Evolutionary conservation across 2,888 invertebrate species (phyloP), one percentile per base, ranked within the genome.

Genomic region (Lordiphosa andalusiaca): DNA sequence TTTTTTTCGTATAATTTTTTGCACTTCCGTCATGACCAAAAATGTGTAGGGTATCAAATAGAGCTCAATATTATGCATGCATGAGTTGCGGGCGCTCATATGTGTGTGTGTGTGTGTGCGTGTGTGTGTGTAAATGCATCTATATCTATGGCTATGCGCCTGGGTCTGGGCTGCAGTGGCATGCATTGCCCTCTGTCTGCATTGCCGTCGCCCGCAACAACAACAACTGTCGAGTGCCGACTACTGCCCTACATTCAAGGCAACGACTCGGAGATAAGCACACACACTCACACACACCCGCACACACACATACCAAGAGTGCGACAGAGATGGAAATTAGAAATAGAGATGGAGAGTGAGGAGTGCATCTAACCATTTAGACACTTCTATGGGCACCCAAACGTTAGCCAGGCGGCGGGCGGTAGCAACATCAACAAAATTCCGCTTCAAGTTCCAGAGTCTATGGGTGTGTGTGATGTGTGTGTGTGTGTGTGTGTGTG

Each of bases 231-330:
- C 75, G 77, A 77, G 77, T 82, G 82, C 74, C 76, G 81, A 76
- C 77, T 83, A 77, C 83, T 80, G 80, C 81, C 80, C 80, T 81
- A 80, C 81, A 80, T 80, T 80, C 84, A 80, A 80, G 80, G 80
- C 80, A 80, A 80, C 80, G 80, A 80, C 80, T 76, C 84, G 69
- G 69, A 80, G 84, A 80, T 83, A 83, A 80, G 80, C 77, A 60
- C 76, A 66, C 54, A 59, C 47, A 48, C 49, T 61, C 37, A 50
- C 57, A 63, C 56, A 54, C 23, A 23, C 19, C 19, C 19, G 19
- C 23, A 23, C 58, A 63, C 57, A 53, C 60, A 48, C 46, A 60
- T 48, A 50, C 46, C 37, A 42, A 36, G 39, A 10, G 21, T 48
- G 37, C 16, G 39, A 50, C 40, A 33, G 50, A 39, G 39, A 39